Evolutionary conservation across 2,888 invertebrate species (phyloP), one percentile per base, ranked within the genome.

Genomic region (Drosophila rellima): DNA sequence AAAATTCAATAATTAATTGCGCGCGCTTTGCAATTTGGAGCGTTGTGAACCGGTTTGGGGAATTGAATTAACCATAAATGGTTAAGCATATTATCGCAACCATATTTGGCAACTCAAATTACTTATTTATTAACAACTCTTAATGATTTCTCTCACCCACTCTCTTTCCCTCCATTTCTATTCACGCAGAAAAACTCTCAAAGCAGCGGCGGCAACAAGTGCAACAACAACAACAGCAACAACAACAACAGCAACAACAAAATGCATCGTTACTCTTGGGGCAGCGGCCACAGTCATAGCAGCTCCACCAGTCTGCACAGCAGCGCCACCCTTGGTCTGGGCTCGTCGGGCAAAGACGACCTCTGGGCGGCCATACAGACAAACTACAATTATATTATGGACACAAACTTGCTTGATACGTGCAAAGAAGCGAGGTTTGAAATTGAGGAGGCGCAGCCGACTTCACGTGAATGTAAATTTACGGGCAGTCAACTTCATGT

Each of bases 351-450:
- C 81, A 96, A 96, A 92, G 97, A 98, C 93, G 97, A 98, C 91
- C 96, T 98, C 84, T 98, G 98, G 97, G 96, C 97, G 78, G 95
- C 97, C 68, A 95, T 98, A 88, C 96, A 97, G 93, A 96, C 96
- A 62, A 97, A 97, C 93, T 98, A 98, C 93, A 96, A 98, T 92
- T 98, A 97, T 93, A 96, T 98, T 91, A 98, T 98, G 98, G 97
- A 97, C 93, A 97, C 97, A 90, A 96, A 97, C 93, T 95, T 98
- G 82, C 96, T 98, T 73, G 97, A 98, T 91, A 95, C 96, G 82
- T 98, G 98, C 94, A 95, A 95, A 92, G 95, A 95, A 92, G 92
- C 93, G 1, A 84, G 92, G 29, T 90, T 89, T 78, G 93, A 93
- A 66, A 82, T 92, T 42, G 93, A 93, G 80, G 76, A 76, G 57